Evolutionary conservation across 2,113 vertebrate genomes (phyloP).

Genomic region (Rynchops niger): DNA sequence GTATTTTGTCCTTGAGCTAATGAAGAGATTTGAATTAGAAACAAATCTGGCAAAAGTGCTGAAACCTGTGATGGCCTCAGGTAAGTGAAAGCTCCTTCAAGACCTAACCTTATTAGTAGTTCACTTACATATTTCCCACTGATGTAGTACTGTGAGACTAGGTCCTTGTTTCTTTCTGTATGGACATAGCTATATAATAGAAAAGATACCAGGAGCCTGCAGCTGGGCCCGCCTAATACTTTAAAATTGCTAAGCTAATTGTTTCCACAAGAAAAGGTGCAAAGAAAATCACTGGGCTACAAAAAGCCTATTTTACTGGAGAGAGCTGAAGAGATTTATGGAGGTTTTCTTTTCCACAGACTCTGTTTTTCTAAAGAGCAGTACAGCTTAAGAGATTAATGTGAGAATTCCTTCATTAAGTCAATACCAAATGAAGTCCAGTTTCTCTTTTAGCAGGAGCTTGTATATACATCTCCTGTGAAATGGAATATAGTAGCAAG

Average conservation of each 20-base stretch:
- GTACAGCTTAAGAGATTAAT: conserved; percentile 57
- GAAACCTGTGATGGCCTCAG: neutral
- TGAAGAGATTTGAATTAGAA: neutral
- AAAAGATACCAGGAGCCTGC: conserved; percentile 4
- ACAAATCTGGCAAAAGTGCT: neutral
- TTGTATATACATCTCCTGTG: conserved; percentile 5
- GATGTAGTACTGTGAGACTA: neutral
- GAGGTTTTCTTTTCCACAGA: conserved; percentile 47
- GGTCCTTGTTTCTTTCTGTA: neutral
- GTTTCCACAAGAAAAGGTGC: conserved; percentile 63
- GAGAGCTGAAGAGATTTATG: conserved; percentile 34
- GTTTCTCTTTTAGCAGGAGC: neutral
- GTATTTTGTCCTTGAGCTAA: neutral
- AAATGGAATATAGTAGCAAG: neutral
- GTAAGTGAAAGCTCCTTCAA: conserved; percentile 8
- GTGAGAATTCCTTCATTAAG: conserved; percentile 64
- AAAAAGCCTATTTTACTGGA: conserved; percentile 50
- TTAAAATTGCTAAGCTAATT: conserved; percentile 55
- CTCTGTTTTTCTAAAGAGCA: conserved; percentile 50
- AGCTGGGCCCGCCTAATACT: conserved; percentile 22
- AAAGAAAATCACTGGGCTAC: conserved; percentile 42
- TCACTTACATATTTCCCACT: neutral
- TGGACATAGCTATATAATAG: neutral
- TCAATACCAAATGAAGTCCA: conserved; percentile 37
- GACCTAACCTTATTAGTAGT: neutral